phyloP scores from a whole-genome alignment of 2,888 invertebrate species.

The Tridacna crocea region DNA sequence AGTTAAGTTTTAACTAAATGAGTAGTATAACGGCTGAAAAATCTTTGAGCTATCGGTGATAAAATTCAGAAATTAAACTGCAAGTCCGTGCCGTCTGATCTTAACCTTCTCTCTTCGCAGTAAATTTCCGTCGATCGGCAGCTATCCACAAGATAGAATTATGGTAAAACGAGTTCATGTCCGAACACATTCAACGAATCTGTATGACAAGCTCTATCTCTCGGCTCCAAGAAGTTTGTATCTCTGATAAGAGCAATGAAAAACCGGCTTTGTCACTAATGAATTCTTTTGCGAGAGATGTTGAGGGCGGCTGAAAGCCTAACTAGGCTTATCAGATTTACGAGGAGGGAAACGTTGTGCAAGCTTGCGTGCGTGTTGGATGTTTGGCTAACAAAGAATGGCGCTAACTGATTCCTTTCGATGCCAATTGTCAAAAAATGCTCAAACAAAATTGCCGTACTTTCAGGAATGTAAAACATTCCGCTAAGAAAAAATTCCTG shows the following conservation, averaged over 20 bases:
- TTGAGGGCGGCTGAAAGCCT: constrained; percentile 41
- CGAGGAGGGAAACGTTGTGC: constrained; percentile 39
- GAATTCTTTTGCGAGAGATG: constrained; percentile 49
- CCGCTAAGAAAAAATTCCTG: too few relatives aligned
- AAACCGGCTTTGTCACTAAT: constrained; percentile 52
- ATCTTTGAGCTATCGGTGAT: too few relatives aligned
- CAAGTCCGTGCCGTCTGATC: too few relatives aligned
- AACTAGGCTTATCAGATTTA: constrained; percentile 43
- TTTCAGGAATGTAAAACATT: too few relatives aligned
- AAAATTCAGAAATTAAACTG: too few relatives aligned
- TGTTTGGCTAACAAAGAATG: constrained; percentile 36
- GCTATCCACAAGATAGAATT: too few relatives aligned
- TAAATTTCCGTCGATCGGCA: too few relatives aligned
- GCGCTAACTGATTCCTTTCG: constrained; percentile 40
- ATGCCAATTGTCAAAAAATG: constrained; percentile 18
- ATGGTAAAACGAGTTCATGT: not conserved
- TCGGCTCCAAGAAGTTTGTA: not conserved
- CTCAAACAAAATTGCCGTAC: not conserved
- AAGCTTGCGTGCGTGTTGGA: constrained; percentile 37
- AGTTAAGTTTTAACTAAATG: too few relatives aligned
- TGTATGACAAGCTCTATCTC: constrained; percentile 6
- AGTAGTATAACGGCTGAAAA: too few relatives aligned
- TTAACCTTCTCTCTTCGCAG: too few relatives aligned
- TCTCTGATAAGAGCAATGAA: constrained; percentile 13
- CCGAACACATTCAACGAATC: not conserved